Conservation (phyloP, 2,888 invertebrate genomes). For the Eristalis tenax region DNA sequence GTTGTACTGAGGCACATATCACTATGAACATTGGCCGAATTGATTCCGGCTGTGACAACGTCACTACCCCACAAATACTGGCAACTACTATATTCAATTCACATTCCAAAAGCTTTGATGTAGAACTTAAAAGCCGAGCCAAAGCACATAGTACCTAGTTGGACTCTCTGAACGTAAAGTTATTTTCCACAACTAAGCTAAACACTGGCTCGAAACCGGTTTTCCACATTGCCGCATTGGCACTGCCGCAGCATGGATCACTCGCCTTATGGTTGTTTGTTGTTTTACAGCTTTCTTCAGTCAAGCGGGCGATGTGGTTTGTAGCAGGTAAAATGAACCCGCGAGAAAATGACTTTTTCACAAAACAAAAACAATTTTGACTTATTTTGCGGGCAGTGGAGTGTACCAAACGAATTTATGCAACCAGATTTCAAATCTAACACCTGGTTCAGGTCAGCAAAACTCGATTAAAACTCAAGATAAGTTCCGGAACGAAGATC, state of each 20-base stretch:
- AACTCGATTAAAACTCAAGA: conserved; percentile 40
- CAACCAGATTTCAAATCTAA: conserved; percentile 25
- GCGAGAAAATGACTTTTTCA: conserved; percentile 1
- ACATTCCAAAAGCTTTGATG: neutral
- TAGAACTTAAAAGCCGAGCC: neutral
- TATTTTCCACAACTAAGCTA: neutral
- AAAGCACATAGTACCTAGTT: neutral
- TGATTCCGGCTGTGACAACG: neutral
- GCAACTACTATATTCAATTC: too few relatives aligned
- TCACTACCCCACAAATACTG: neutral
- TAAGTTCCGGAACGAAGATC: conserved; percentile 16
- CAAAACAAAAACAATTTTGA: conserved; percentile 1
- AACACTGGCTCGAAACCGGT: conserved; percentile 10
- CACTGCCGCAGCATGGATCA: conserved; percentile 23
- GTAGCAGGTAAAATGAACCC: conserved; percentile 42
- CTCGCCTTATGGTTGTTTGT: conserved; percentile 45
- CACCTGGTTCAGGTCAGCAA: conserved; percentile 30
- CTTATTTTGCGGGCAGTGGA: neutral
- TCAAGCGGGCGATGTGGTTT: conserved; percentile 51
- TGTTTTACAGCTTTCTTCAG: conserved; percentile 33
- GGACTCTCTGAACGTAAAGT: neutral
- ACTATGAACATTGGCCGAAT: neutral
- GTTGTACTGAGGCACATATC: neutral
- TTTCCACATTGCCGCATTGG: conserved; percentile 4
- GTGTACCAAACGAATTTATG: conserved; percentile 44